phyloP scores from a whole-genome alignment of 1,140 invertebrate species.

The Psilanteris sp. region DNA sequence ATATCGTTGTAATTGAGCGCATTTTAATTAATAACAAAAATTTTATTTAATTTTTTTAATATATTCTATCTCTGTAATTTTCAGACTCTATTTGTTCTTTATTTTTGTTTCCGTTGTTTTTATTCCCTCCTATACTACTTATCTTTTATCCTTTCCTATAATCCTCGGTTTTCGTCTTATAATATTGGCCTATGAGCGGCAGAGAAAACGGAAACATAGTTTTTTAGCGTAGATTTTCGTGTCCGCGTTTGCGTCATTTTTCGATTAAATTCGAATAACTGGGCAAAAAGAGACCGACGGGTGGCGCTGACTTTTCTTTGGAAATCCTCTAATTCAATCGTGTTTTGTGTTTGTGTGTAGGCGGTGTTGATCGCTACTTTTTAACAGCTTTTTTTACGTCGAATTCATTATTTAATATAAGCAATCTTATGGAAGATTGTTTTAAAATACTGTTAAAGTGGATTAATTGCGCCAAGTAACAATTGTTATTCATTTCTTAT shows the following conservation, averaged over 20 bases:
- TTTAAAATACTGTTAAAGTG: no score
- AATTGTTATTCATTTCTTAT: no score
- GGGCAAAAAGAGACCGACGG: slow-evolving; percentile 1
- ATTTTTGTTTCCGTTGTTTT: not conserved
- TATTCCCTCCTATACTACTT: no score
- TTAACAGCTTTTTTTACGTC: not conserved
- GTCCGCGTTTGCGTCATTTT: slow-evolving; percentile 14
- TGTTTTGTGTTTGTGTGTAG: no score
- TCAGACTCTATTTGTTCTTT: slow-evolving; percentile 1
- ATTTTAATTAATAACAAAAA: slow-evolving; percentile 19
- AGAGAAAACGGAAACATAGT: slow-evolving; percentile 1
- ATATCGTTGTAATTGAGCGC: slow-evolving; percentile 9
- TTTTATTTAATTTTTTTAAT: not conserved
- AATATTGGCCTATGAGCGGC: slow-evolving; percentile 9
- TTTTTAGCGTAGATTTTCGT: slow-evolving; percentile 14
- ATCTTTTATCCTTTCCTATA: no score
- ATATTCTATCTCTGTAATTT: slow-evolving; percentile 5
- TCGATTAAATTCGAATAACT: not conserved
- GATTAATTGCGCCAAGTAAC: no score
- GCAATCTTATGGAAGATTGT: no score
- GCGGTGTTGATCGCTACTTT: no score
- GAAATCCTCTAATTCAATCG: no score
- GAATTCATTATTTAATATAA: not conserved
- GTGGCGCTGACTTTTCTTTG: not conserved
- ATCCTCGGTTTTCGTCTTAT: no score